Base-by-base conservation (phyloP, 2,888 invertebrate species). In the Lymantria monacha region DNA sequence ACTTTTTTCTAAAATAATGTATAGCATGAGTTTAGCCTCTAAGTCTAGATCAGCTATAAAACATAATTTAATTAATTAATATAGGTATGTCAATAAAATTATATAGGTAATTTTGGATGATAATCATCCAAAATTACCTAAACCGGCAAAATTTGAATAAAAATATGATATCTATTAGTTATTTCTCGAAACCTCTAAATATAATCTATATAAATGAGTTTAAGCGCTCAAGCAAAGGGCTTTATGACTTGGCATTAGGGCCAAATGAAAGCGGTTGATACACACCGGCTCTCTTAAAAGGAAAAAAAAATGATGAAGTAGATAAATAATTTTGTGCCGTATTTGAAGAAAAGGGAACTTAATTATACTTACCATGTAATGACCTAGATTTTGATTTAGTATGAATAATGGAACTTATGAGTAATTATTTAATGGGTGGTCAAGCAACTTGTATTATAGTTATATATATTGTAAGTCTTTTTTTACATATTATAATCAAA, bases 211-310 rank as follows among this genome's bases (percentile, higher is more conserved):
- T 14, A 13, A 9, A 7, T 14, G 36, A n/a, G 38, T 10, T 38
- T 38, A 38, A 1, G n/a, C 11, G 11, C n/a, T 7, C 11, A 12
- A 13, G 13, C n/a, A 5, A 38, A 48, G 41, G 42, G 13, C 51
- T 55, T 7, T 7, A 42, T 30, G 51, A 50, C 49, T 37, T 31
- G 10, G 53, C 54, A 45, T 57, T 57, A 49, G 49, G 51, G 22
- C 51, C 53, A 57, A 59, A 51, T 54, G 41, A 53, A 55, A 54
- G 49, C 54, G 49, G 55, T 55, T 61, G 53, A 45, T 40, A 47
- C 48, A 55, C 70, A 68, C 60, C 68, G 70, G 66, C 53, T 63
- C 58, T 59, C 55, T 49, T 15, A 13, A 59, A 5, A 40, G 59
- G 52, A 59, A 61, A 63, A 68, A 45, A 44, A 57, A 47, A 38